Evolutionary conservation across 2,888 invertebrate species (phyloP).

Genomic region (Psococerastis gibbosa): DNA sequence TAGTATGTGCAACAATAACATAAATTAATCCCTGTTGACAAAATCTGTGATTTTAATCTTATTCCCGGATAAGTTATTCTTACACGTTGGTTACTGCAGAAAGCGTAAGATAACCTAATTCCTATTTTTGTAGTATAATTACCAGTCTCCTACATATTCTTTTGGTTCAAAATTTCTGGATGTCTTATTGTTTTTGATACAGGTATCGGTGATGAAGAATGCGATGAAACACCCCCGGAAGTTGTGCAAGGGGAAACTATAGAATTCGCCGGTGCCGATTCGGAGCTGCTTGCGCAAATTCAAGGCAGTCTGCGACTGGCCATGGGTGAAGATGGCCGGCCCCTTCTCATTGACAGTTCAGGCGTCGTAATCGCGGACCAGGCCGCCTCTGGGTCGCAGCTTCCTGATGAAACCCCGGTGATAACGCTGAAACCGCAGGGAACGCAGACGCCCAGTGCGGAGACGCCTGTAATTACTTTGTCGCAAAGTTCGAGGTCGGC

Average conservation of each 20-base stretch:
- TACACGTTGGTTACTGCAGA: no score
- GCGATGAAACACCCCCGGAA: background rate
- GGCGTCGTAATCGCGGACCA: background rate
- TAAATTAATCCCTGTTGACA: no score
- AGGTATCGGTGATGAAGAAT: constrained; percentile 12
- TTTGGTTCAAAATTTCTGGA: no score
- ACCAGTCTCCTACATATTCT: no score
- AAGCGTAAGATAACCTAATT: no score
- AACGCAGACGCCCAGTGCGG: constrained; percentile 1
- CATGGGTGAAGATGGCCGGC: constrained; percentile 43
- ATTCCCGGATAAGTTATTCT: no score
- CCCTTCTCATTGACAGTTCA: background rate
- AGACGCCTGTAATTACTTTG: constrained; percentile 9
- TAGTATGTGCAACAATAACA: no score
- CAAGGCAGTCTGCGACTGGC: constrained; percentile 41
- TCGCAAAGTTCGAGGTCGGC: no score
- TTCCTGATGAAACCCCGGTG: no score
- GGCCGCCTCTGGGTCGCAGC: no score
- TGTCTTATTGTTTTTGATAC: constrained; percentile 6
- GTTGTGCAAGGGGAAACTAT: background rate
- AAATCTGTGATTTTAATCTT: no score
- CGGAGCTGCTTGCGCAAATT: constrained; percentile 17
- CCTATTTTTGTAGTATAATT: no score
- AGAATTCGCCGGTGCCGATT: background rate
- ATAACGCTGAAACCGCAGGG: background rate